Evolutionary conservation across 2,888 invertebrate species (phyloP).

Genomic region (Ectropis crepuscularia): DNA sequence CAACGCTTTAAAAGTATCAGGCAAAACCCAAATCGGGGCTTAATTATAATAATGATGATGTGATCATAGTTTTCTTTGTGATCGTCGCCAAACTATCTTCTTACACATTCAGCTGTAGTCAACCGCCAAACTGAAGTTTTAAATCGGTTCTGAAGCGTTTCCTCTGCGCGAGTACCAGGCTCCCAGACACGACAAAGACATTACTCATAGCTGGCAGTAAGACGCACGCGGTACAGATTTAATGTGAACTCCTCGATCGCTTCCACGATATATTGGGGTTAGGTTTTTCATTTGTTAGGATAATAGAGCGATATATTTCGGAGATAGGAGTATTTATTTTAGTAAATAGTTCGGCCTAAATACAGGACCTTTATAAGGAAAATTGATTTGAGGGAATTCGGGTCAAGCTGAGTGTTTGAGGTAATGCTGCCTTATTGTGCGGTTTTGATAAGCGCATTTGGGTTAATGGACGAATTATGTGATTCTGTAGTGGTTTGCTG

Average conservation of each 20-base stretch:
- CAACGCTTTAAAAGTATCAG: too few relatives aligned
- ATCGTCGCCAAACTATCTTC: too few relatives aligned
- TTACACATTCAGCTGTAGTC: too few relatives aligned
- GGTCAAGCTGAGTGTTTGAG: too few relatives aligned
- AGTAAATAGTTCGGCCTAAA: slow-evolving; percentile 9
- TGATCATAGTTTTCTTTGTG: too few relatives aligned
- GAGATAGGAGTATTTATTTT: slow-evolving; percentile 12
- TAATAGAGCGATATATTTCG: slow-evolving; percentile 27
- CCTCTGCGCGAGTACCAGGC: slow-evolving; percentile 1
- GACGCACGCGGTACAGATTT: slow-evolving; percentile 33
- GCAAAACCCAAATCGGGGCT: too few relatives aligned
- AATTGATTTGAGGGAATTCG: background rate
- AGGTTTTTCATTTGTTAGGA: slow-evolving; percentile 27
- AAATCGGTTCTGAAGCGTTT: background rate
- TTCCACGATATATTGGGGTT: slow-evolving; percentile 20
- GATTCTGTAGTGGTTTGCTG: too few relatives aligned
- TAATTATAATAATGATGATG: too few relatives aligned
- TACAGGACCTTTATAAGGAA: slow-evolving; percentile 9
- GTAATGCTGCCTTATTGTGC: too few relatives aligned
- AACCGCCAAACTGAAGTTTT: background rate
- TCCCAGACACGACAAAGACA: slow-evolving; percentile 32
- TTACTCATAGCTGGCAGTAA: slow-evolving; percentile 36
- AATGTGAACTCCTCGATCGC: slow-evolving; percentile 9
- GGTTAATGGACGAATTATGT: too few relatives aligned
- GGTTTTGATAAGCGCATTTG: too few relatives aligned